Base-by-base conservation (phyloP, 53 echinoderm and acorn worm genomes). In the Antedon mediterranea region DNA sequence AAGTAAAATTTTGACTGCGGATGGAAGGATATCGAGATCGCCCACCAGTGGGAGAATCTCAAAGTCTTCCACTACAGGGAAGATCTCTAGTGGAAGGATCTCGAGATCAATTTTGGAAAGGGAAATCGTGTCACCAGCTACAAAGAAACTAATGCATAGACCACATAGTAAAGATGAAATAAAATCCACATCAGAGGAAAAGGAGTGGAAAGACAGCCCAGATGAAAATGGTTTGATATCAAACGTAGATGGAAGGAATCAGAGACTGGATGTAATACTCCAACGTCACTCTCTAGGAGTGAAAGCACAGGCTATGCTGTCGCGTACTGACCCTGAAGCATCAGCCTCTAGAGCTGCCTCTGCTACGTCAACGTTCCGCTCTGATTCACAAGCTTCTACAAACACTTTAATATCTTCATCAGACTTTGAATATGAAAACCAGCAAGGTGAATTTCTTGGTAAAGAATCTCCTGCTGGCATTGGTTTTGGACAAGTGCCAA, bases 391-490 rank as follows among this genome's bases (percentile, higher is more conserved):
- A 77, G 86, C 86, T 28, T 86, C 86, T 30, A 43, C 83, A 71
- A 80, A 87, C 80, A 87, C 87, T 0, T 28, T 83, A 43, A 83
- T 87, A 4, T 83, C 83, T 23, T 87, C 87, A 5, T 87, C 87
- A 0, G 87, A 87, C 43, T 87, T 87, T 80, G 87, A 87, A 44
- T 87, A 87, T 33, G 87, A 87, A 42, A 75, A 87, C 14, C 77
- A 87, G 31, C 83, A 57, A 57, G 57, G 57, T 15, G 23, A 57
- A 8, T 15, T 57, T 18, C 57, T 57, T 11, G 3, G 57, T 57
- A 57, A 57, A 57, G 57, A 57, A 2, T 23, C 11, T 15, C 57
- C 11, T 15, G 37, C 37, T 6, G n/a, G n/a, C n/a, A 37, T 6
- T 37, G 37, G 37, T 6, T 37, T 37, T n/a, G 41, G 41, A 15